Evolutionary conservation across 2,113 vertebrate species (phyloP), one percentile per base, ranked within the genome.

Genomic region (Speoplatyrhinus poulsoni): DNA sequence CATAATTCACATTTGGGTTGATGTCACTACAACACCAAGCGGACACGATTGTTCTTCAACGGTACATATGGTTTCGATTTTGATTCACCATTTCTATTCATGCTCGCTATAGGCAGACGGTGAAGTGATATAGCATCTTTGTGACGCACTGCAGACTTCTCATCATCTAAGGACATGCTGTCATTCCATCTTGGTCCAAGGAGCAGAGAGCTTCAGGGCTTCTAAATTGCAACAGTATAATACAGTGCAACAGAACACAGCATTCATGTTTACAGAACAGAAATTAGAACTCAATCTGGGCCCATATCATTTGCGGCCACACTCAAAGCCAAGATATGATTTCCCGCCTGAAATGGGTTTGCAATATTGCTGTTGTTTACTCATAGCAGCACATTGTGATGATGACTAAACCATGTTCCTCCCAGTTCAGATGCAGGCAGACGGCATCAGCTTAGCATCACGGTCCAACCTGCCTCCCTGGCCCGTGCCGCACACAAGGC

Each of bases 31-130:
- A 41, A 41, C 5, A 8, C 36, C 36, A 41, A 4, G 6, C 0
- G 36, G 36, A 41, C 26, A 26, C 1, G 1, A 26, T 26, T 26
- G 26, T 26, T 26, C 26, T 26, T 26, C 26, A 26, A 26, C 3
- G 36, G 4, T 6, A 41, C 36, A 5, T 6, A 41, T 41, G 5
- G 57, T 62, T 77, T 71, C 76, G 15, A 73, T 58, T 82, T 65
- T 17, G 49, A 53, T n/a, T 13, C 6, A 0, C 15, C 46, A 69
- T 78, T 78, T 81, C 73, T 79, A 76, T 80, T 72, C 73, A 66
- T n/a, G n/a, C 36, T 54, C 63, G 73, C 67, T 66, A 47, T 49
- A 26, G 71, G 58, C 63, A 65, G 60, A n/a, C 0, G 32, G 67
- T 75, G 65, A 41, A 68, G 54, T 67, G 13, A 70, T 76, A 60